phyloP scores from a whole-genome alignment of 2,888 invertebrate species.

The Agrilus mali region DNA sequence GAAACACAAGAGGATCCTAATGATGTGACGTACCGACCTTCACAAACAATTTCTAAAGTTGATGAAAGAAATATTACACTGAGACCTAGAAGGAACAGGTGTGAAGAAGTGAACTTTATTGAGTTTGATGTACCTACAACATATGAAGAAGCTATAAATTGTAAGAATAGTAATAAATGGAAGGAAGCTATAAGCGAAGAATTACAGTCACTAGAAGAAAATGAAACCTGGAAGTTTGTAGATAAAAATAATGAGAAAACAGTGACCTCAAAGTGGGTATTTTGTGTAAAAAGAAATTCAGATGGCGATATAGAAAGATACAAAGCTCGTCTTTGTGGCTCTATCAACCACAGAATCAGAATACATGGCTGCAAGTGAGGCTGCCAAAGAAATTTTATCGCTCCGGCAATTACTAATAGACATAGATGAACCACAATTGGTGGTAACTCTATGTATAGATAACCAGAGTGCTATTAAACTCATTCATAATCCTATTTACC shows the following conservation, averaged over 20 bases:
- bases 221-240: conserved; percentile 10
- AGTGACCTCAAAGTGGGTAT: too few relatives aligned
- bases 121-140: conserved; percentile 9
- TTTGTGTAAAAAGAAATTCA: too few relatives aligned
- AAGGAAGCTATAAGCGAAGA: too few relatives aligned
- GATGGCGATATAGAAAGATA: too few relatives aligned
- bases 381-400: too few relatives aligned
- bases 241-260: conserved; percentile 7
- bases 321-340: too few relatives aligned
- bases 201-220: conserved; percentile 8
- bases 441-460: conserved; percentile 1
- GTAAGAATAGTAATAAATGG: conserved; percentile 10
- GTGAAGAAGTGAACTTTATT: conserved; percentile 8
- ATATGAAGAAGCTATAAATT: conserved; percentile 11
- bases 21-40: background rate
- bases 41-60: too few relatives aligned
- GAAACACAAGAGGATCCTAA: background rate
- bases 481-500: too few relatives aligned
- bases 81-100: conserved; percentile 4
- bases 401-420: conserved; percentile 1
- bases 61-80: conserved; percentile 1
- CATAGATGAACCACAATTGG: background rate
- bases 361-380: too few relatives aligned
- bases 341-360: too few relatives aligned
- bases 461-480: conserved; percentile 3